Evolutionary conservation across 2,113 vertebrate genomes (phyloP).

Genomic region (Dromas ardeola): DNA sequence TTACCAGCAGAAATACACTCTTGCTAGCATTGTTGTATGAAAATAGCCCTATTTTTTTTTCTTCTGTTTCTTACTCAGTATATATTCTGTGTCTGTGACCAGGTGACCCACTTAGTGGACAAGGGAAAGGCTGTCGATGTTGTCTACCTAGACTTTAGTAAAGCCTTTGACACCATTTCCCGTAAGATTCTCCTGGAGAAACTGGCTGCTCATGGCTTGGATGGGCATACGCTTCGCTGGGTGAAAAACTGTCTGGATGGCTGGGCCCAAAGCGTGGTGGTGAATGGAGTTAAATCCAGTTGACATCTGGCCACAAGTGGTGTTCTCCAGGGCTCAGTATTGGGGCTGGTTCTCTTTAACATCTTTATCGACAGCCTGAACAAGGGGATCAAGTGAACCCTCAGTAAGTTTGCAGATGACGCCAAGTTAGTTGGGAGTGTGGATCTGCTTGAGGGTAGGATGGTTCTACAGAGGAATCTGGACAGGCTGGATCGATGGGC

Average conservation of each 20-base stretch:
- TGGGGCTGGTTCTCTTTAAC: background rate
- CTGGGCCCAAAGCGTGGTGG: background rate
- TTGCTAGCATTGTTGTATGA: background rate
- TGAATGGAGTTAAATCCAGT: background rate
- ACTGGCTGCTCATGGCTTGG: background rate
- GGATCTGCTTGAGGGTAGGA: background rate
- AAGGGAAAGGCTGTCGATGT: background rate
- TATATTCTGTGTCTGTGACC: background rate
- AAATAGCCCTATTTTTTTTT: background rate
- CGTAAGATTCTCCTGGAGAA: background rate
- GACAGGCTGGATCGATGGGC: background rate
- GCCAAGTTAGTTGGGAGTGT: background rate
- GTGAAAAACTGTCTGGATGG: background rate
- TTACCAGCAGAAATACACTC: background rate
- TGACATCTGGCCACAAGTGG: background rate
- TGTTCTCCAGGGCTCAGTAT: background rate
- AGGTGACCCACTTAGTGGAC: background rate
- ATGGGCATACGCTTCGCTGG: background rate
- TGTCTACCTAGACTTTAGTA: background rate
- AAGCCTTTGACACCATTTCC: background rate
- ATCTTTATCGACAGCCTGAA: background rate
- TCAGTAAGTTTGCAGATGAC: background rate
- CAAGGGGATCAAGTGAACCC: background rate
- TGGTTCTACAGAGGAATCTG: background rate
- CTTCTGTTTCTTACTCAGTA: background rate